Evolutionary conservation across 1,140 invertebrate species (phyloP).

Genomic region (Bombyx mori): ASM3026992v2 NC_085122.1:9184501-9185000

Average conservation of each 20-base stretch:
- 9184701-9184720: conserved; percentile 43
- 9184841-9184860: conserved; percentile 62
- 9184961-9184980: conserved; percentile 68
- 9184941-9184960: conserved; percentile 61
- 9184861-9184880: conserved; percentile 67
- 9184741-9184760: conserved; percentile 31
- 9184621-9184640: conserved; percentile 59
- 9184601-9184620: conserved; percentile 69
- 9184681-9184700: conserved; percentile 70
- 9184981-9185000: conserved; percentile 51
- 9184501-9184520: conserved; percentile 71
- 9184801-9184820: conserved; percentile 47
- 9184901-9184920: conserved; percentile 61
- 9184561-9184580: conserved; percentile 67
- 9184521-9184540: conserved; percentile 68
- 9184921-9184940: conserved; percentile 41
- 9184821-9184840: conserved; percentile 54
- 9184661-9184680: conserved; percentile 72
- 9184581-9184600: conserved; percentile 73
- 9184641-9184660: conserved; percentile 44
- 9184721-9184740: conserved; percentile 28
- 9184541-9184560: conserved; percentile 61
- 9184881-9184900: conserved; percentile 67
- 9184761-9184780: conserved; percentile 56
- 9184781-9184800: conserved; percentile 51